These are phyloP conservation scores for Peromyscus leucopus DNA, from an alignment of 2,113 vertebrate genomes.

Conservation along the genomic window DNA sequence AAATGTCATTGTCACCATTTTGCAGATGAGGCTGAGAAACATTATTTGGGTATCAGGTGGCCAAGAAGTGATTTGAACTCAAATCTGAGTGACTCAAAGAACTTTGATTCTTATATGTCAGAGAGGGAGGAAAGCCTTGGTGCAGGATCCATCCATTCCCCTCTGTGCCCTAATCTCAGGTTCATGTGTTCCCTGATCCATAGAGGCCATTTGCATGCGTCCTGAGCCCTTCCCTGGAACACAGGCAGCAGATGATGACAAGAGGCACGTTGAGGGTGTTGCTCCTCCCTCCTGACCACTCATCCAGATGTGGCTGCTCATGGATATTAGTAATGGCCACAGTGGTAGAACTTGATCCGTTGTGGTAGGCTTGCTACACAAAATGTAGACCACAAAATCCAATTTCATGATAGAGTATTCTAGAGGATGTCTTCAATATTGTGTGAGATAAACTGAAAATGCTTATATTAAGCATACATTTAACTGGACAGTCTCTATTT, in stretches of 20 bases:
- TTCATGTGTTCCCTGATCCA: neutral
- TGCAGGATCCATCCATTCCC: accelerated
- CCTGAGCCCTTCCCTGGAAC: neutral
- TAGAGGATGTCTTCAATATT: neutral
- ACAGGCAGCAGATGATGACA: neutral
- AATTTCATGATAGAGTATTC: neutral
- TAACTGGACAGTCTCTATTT: neutral
- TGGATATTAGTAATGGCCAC: neutral
- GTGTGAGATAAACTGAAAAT: neutral
- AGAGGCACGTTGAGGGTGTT: neutral
- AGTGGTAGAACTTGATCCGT: neutral
- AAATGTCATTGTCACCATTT: neutral
- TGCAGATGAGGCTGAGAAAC: neutral
- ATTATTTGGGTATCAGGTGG: neutral
- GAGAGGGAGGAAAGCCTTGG: neutral
- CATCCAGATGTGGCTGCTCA: neutral
- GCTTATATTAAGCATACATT: neutral
- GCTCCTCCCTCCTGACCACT: no score
- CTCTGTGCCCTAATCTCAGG: no score
- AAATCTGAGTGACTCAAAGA: neutral
- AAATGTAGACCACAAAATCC: neutral
- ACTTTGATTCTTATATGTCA: neutral
- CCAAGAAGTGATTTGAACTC: neutral
- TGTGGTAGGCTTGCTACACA: neutral
- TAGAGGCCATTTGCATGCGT: neutral